These are phyloP conservation scores for Camponotus floridanus DNA, from an alignment of 1,140 invertebrate species.

Conservation along the genomic window DNA sequence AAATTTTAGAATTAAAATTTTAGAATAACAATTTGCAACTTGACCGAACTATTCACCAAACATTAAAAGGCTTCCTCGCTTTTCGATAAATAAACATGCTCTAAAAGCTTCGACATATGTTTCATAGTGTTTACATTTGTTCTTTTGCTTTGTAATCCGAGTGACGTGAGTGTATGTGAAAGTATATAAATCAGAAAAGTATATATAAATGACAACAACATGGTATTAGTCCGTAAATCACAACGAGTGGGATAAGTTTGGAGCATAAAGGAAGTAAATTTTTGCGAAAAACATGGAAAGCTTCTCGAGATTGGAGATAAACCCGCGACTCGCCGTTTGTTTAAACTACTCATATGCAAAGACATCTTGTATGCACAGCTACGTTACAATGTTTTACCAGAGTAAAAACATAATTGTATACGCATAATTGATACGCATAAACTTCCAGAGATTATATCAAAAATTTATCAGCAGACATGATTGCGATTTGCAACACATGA, in stretches of 20 bases:
- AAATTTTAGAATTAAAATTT: conserved; percentile 1
- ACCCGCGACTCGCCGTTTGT: conserved; percentile 30
- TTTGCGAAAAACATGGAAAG: conserved; percentile 21
- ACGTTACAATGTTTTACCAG: neutral
- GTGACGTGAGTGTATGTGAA: conserved; percentile 19
- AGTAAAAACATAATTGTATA: neutral
- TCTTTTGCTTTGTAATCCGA: conserved; percentile 43
- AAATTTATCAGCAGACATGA: neutral
- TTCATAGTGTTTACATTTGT: conserved; percentile 35
- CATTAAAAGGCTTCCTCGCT: conserved; percentile 43
- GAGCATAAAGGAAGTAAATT: conserved; percentile 28
- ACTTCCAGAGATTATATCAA: neutral
- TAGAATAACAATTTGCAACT: conserved; percentile 15
- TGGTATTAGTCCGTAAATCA: conserved; percentile 52
- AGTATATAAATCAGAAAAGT: conserved; percentile 23
- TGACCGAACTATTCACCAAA: conserved; percentile 26
- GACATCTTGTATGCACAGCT: neutral
- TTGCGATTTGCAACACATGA: neutral
- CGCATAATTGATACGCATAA: neutral
- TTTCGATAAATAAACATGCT: conserved; percentile 49
- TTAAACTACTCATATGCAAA: conserved; percentile 25
- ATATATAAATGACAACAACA: neutral
- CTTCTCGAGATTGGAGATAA: conserved; percentile 33
- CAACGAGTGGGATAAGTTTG: conserved; percentile 21
- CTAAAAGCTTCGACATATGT: conserved; percentile 48